Percentiles rank a stretch among this genome's conserved stretches.
These are phyloP conservation scores for Drosophila cognata DNA, from an alignment of 2,888 invertebrate species.

Conservation along the genomic window DNA sequence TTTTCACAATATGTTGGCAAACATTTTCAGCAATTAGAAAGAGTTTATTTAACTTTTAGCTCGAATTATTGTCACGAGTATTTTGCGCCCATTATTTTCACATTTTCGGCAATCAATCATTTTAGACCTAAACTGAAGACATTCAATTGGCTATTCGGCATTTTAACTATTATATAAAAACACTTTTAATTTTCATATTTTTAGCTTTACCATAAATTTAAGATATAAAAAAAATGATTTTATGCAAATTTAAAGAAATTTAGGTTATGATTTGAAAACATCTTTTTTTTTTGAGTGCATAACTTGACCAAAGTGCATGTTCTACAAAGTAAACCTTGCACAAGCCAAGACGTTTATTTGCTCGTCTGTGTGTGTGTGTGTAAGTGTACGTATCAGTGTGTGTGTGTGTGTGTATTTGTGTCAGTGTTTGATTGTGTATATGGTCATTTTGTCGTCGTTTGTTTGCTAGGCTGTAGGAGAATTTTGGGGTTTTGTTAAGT, in stretches of 20 bases:
- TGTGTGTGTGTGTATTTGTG: conserved; percentile 11
- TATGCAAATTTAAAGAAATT: background rate
- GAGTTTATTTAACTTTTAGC: background rate
- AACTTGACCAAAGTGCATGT: conserved; percentile 19
- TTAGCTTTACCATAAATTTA: background rate
- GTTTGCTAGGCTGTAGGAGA: conserved; percentile 60
- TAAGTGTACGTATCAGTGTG: conserved; percentile 11
- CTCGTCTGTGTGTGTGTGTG: background rate
- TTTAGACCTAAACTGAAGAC: background rate
- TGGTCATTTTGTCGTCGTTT: conserved; percentile 68
- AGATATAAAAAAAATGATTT: background rate
- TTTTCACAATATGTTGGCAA: background rate
- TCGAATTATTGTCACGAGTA: background rate
- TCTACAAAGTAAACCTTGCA: conserved; percentile 21
- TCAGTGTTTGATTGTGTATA: conserved; percentile 21
- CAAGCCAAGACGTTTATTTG: conserved; percentile 45
- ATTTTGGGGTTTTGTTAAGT: conserved; percentile 74
- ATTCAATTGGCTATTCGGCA: background rate
- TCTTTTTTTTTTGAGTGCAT: conserved; percentile 19
- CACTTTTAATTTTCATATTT: background rate
- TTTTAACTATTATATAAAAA: background rate
- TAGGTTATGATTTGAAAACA: background rate
- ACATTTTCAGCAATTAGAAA: conserved; percentile 15
- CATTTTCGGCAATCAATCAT: conserved; percentile 1
- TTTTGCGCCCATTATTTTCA: background rate